Conservation (phyloP, 2,113 vertebrate species). For the Melozone crissalis region DNA sequence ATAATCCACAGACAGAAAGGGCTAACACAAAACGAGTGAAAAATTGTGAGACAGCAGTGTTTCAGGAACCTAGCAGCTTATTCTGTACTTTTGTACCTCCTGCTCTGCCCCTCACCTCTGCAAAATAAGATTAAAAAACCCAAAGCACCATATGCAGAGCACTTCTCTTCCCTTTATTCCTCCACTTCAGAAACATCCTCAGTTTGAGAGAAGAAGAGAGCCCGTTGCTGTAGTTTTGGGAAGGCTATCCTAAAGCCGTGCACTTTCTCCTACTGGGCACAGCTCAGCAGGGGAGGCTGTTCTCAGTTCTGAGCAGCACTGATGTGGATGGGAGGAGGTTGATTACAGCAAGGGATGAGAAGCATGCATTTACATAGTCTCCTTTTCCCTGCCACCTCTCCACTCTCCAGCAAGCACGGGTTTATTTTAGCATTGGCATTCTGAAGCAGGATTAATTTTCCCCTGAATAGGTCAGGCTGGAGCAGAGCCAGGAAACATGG, state of each 20-base stretch:
- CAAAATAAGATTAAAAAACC: background rate
- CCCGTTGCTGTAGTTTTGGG: background rate
- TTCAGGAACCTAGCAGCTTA: background rate
- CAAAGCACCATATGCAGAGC: background rate
- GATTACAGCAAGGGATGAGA: background rate
- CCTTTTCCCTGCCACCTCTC: background rate
- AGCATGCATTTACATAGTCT: background rate
- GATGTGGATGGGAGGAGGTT: background rate
- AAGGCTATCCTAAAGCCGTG: background rate
- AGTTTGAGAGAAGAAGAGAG: background rate
- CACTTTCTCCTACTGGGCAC: constrained; percentile 45
- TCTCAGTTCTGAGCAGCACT: background rate
- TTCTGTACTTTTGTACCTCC: background rate
- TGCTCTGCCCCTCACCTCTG: background rate
- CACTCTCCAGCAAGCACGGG: background rate
- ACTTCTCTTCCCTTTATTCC: background rate
- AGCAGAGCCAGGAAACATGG: constrained; percentile 20
- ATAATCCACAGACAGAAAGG: background rate
- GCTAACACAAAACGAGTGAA: background rate
- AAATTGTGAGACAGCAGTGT: background rate
- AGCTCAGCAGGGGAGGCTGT: background rate
- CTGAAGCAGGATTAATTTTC: constrained; percentile 65
- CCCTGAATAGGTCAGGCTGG: constrained; percentile 54
- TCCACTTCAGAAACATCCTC: background rate
- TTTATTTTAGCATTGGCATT: constrained; percentile 72